phyloP scores from a whole-genome alignment of 2,797 vertebrate genomes.

The Myoxocephalus aenaeus region DNA sequence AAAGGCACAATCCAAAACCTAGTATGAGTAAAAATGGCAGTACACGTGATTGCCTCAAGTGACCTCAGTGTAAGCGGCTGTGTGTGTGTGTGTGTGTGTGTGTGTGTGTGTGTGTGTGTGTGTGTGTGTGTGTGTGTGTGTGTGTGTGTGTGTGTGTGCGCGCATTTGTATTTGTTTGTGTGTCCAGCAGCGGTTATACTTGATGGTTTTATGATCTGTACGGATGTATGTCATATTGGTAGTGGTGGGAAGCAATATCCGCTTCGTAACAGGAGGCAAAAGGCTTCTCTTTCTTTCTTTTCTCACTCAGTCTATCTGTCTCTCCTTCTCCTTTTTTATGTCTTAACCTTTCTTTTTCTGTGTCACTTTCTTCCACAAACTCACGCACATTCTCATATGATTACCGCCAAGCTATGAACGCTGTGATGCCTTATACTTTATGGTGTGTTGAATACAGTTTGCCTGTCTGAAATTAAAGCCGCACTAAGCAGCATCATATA shows the following conservation, averaged over 20 bases:
- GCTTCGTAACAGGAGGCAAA: conserved; percentile 58
- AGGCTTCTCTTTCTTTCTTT: conserved; percentile 17
- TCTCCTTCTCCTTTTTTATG: conserved; percentile 38
- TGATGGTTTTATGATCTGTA: conserved; percentile 64
- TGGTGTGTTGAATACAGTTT: conserved; percentile 59
- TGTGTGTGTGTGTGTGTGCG: background rate
- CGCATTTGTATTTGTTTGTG: conserved; percentile 47
- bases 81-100: conserved; percentile 21
- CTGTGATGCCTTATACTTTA: conserved; percentile 61
- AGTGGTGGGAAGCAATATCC: conserved; percentile 69
- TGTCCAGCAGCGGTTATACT: conserved; percentile 47
- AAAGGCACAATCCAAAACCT: conserved; percentile 62
- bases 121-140: conserved; percentile 21
- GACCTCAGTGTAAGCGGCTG: conserved; percentile 49
- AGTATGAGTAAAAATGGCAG: conserved; percentile 59
- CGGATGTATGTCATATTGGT: conserved; percentile 64
- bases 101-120: background rate
- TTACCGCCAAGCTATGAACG: conserved; percentile 44
- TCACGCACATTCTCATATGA: conserved; percentile 35
- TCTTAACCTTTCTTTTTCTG: conserved; percentile 35
- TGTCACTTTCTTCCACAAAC: conserved; percentile 43
- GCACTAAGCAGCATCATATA: conserved; percentile 57
- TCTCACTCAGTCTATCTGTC: conserved; percentile 26
- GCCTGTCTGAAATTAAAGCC: conserved; percentile 64
- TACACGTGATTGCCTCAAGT: conserved; percentile 64